Evolutionary conservation across 1,140 invertebrate species (phyloP).

Genomic region (Callitettix versicolor): DNA sequence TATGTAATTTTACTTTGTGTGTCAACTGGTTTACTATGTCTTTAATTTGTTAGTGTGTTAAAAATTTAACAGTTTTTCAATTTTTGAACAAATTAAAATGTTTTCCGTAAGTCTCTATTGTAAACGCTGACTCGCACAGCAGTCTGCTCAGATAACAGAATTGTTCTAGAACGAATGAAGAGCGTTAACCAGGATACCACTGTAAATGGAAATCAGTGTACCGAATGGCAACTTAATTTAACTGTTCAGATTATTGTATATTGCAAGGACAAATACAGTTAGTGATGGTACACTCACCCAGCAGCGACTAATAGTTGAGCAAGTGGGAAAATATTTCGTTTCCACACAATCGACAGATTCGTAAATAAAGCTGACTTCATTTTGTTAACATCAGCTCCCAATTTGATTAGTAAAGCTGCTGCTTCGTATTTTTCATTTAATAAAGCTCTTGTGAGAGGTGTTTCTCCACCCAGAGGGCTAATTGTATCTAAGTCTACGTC

Average conservation of each 20-base stretch:
- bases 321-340: conserved; percentile 25
- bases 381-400: conserved; percentile 36
- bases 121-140: too few relatives aligned
- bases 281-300: conserved; percentile 21
- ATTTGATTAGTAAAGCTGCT: conserved; percentile 35
- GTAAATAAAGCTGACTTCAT: conserved; percentile 26
- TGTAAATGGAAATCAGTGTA: too few relatives aligned
- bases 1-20: too few relatives aligned
- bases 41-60: too few relatives aligned
- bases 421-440: conserved; percentile 33
- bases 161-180: too few relatives aligned
- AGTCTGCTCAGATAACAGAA: too few relatives aligned
- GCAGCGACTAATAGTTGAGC: conserved; percentile 32
- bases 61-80: too few relatives aligned
- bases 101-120: too few relatives aligned
- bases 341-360: conserved; percentile 25
- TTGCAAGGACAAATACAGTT: not conserved
- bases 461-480: conserved; percentile 37
- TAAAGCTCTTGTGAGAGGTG: conserved; percentile 38
- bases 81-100: too few relatives aligned
- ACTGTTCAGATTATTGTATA: conserved; percentile 8
- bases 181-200: too few relatives aligned
- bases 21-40: too few relatives aligned
- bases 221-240: too few relatives aligned
- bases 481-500: conserved; percentile 35